phyloP scores from a whole-genome alignment of 2,888 invertebrate species.

The Parnassius glacialis region DNA sequence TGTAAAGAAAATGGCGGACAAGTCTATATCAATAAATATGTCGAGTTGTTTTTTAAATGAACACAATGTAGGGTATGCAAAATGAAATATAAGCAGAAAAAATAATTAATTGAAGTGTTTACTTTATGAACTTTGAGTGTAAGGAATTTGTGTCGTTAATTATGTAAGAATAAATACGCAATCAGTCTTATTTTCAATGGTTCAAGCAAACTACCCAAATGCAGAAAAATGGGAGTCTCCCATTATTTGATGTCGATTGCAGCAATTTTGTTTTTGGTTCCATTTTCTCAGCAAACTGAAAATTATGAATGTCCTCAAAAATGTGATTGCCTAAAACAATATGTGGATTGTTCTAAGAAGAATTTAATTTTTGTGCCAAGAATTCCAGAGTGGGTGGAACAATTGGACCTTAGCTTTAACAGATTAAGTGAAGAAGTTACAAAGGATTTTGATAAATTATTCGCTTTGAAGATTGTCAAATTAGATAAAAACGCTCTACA shows the following conservation, averaged over 20 bases:
- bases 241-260: slow-evolving; percentile 66
- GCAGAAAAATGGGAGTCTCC: slow-evolving; percentile 75
- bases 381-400: slow-evolving; percentile 88
- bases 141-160: slow-evolving; percentile 46
- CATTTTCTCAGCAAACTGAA: slow-evolving; percentile 56
- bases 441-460: slow-evolving; percentile 57
- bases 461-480: slow-evolving; percentile 64
- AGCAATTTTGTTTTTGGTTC: slow-evolving; percentile 53
- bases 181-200: slow-evolving; percentile 47
- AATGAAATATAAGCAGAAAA: slow-evolving; percentile 53
- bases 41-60: slow-evolving; percentile 52
- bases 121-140: slow-evolving; percentile 42
- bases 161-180: slow-evolving; percentile 66
- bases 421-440: slow-evolving; percentile 66
- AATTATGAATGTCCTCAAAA: slow-evolving; percentile 82
- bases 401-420: slow-evolving; percentile 83
- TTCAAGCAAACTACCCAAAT: slow-evolving; percentile 61
- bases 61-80: slow-evolving; percentile 41
- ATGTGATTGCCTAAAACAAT: slow-evolving; percentile 87
- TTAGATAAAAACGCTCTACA: slow-evolving; percentile 81
- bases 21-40: slow-evolving; percentile 58
- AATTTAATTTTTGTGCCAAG: slow-evolving; percentile 86
- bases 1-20: slow-evolving; percentile 68
- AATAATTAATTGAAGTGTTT: slow-evolving; percentile 49
- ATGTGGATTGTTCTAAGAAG: slow-evolving; percentile 88